Conservation (phyloP, 2,797 vertebrate species). For the Anomalospiza imberbis region DNA sequence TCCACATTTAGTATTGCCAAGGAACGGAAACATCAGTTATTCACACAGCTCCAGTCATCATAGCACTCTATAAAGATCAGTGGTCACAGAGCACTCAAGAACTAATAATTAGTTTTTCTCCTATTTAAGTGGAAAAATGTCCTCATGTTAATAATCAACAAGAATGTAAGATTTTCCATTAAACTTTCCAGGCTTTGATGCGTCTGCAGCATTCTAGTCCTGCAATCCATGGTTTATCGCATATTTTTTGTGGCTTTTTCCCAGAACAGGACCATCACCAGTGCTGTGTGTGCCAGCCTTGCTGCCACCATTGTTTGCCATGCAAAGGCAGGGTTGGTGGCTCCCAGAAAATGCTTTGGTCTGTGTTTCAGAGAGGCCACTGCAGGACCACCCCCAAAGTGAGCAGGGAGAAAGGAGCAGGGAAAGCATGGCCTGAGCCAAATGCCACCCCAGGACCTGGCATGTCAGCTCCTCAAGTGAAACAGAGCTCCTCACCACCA, state of each 20-base stretch:
- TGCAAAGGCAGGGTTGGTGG: not conserved
- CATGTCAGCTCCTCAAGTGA: not conserved
- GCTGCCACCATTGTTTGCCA: not conserved
- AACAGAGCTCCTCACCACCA: rapidly evolving
- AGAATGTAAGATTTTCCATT: not conserved
- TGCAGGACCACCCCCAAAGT: not conserved
- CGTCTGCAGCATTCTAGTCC: not conserved
- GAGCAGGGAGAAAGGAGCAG: not conserved
- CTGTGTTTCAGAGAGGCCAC: not conserved
- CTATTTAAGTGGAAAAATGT: constrained; percentile 4
- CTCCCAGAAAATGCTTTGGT: not conserved
- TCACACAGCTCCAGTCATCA: constrained; percentile 20
- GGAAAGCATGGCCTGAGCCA: rapidly evolving
- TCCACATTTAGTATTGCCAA: constrained; percentile 21
- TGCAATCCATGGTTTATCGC: not conserved
- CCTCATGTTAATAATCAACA: constrained; percentile 26
- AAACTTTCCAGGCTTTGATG: not conserved
- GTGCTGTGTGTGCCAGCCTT: not conserved
- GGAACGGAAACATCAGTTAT: constrained; percentile 26
- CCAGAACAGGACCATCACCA: not conserved
- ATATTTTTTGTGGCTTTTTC: not conserved
- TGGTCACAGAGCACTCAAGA: constrained; percentile 16
- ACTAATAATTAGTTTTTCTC: constrained; percentile 43
- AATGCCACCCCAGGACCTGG: not conserved
- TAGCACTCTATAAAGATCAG: constrained; percentile 39